phyloP scores from a whole-genome alignment of 1,140 invertebrate genomes.

The Drosophila auraria region DNA sequence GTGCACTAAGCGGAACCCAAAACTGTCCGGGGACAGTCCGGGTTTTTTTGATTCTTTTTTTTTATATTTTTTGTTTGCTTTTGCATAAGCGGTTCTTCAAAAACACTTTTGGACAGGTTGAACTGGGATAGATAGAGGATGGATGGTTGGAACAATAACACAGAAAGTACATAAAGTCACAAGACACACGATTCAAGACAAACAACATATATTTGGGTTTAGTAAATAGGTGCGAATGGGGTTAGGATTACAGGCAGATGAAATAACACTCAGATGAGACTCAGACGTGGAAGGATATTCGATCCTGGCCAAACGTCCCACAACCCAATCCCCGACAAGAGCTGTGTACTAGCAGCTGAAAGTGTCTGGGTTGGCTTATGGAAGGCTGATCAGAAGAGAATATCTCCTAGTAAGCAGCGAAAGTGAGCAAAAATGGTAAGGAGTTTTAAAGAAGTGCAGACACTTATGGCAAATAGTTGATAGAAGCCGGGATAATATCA shows the following conservation, averaged over 20 bases:
- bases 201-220: constrained; percentile 43
- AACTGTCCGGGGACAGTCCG: constrained; percentile 1
- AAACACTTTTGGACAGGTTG: constrained; percentile 81
- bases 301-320: neutral
- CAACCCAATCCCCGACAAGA: constrained; percentile 31
- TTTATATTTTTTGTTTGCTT: constrained; percentile 31
- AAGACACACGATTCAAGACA: constrained; percentile 40
- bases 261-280: constrained; percentile 36
- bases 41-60: constrained; percentile 4
- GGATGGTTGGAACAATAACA: constrained; percentile 63
- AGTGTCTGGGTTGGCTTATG: constrained; percentile 8
- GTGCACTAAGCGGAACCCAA: constrained; percentile 60
- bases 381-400: constrained; percentile 1
- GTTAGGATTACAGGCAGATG: constrained; percentile 28
- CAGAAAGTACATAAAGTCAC: constrained; percentile 41
- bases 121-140: constrained; percentile 77
- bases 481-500: constrained; percentile 2
- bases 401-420: neutral
- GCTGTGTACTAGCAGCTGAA: constrained; percentile 65
- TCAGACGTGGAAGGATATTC: constrained; percentile 1
- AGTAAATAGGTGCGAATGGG: constrained; percentile 15
- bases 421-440: constrained; percentile 1
- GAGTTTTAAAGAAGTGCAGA: constrained; percentile 6
- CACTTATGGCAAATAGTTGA: constrained; percentile 4
- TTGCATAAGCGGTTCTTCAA: constrained; percentile 73